Percentiles rank a stretch among this genome's conserved stretches.
These are phyloP conservation scores for Oncorhynchus mykiss DNA, from an alignment of 2,113 vertebrate species.

Conservation along the genomic window DNA sequence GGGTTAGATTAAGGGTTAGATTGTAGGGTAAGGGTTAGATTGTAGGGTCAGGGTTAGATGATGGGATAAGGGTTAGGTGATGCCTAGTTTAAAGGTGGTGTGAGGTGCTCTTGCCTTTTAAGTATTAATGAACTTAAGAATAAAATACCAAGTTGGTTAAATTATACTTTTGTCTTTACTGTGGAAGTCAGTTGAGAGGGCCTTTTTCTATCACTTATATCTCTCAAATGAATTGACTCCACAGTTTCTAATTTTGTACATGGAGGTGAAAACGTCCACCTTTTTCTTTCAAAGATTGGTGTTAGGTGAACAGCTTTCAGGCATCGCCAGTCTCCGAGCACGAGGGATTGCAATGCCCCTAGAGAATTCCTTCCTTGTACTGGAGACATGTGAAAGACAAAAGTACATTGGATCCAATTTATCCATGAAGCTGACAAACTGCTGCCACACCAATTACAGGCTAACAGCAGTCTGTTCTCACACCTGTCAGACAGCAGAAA, in stretches of 20 bases:
- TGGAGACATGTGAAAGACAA: not conserved
- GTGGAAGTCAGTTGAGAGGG: not conserved
- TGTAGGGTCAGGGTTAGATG: no score
- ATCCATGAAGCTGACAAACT: slow-evolving; percentile 65
- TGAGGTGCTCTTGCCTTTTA: not conserved
- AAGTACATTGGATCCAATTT: slow-evolving; percentile 51
- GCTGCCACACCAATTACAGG: slow-evolving; percentile 73
- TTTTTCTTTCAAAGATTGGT: not conserved
- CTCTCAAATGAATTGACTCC: not conserved
- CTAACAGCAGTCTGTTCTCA: slow-evolving; percentile 65
- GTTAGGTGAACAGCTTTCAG: not conserved
- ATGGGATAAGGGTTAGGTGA: no score
- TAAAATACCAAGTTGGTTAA: not conserved
- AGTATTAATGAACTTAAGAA: not conserved
- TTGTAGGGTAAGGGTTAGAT: no score
- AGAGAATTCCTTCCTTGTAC: slow-evolving; percentile 19
- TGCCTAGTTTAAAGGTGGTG: not conserved
- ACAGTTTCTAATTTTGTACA: not conserved
- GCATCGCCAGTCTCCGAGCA: not conserved
- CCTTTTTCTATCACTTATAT: not conserved
- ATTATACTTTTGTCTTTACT: not conserved
- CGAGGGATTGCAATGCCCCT: slow-evolving; percentile 18
- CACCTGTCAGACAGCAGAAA: slow-evolving; percentile 62
- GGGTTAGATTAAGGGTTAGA: no score
- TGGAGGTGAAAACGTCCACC: not conserved